A percentile compares a stretch with the other conserved stretches of the same genome.
phyloP scores from a whole-genome alignment of 1,140 invertebrate genomes.

The Stegodyphus mimosarum region DNA sequence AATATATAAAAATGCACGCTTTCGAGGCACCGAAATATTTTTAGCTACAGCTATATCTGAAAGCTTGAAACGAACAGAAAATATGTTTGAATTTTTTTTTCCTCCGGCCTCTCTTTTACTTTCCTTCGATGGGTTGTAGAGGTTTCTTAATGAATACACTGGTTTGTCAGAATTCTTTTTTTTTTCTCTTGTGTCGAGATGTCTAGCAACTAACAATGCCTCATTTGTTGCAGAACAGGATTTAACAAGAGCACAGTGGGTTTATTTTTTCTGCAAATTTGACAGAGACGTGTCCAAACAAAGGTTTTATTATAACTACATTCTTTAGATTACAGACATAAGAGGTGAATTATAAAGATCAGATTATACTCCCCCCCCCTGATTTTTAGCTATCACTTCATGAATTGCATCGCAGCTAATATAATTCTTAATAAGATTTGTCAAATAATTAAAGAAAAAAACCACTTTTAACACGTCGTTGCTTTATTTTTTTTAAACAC shows the following conservation, averaged over 20 bases:
- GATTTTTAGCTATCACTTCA: no score
- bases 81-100: neutral
- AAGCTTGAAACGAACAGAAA: constrained; percentile 32
- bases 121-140: neutral
- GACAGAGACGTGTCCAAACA: no score
- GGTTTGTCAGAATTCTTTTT: neutral
- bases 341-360: no score
- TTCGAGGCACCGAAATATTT: neutral
- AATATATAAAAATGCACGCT: no score
- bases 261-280: no score
- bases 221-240: constrained; percentile 15
- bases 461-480: no score
- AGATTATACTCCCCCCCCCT: no score
- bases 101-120: neutral
- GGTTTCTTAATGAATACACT: neutral
- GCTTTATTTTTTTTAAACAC: no score
- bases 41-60: constrained; percentile 6
- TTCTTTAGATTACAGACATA: no score
- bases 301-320: constrained; percentile 12
- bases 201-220: constrained; percentile 36
- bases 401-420: no score
- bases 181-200: constrained; percentile 37
- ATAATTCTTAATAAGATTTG: no score
- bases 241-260: constrained; percentile 1
- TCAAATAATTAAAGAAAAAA: no score